Conservation (phyloP, 2,888 invertebrate genomes). For the Iselma pallidipennis region DNA sequence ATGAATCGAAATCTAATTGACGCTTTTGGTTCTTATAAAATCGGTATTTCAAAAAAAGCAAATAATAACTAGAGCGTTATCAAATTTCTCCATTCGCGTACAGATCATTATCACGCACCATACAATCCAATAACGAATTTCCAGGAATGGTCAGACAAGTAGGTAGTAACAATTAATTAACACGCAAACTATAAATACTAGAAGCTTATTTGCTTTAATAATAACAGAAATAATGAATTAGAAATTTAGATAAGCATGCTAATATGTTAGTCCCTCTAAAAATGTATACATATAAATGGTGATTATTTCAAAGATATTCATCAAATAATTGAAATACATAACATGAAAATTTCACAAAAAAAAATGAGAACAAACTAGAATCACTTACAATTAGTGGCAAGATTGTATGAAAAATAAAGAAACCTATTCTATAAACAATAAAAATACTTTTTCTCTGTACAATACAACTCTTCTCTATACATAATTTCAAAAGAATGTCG, state of each 20-base stretch:
- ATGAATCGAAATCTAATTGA: no score
- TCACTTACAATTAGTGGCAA: no score
- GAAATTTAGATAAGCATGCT: background rate
- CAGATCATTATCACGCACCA: background rate
- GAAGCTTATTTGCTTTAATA: background rate
- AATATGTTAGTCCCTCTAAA: background rate
- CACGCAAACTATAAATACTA: conserved; percentile 8
- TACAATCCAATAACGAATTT: conserved; percentile 1
- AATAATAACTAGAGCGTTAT: background rate
- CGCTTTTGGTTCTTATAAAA: no score
- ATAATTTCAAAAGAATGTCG: background rate
- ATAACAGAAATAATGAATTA: background rate
- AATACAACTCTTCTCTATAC: background rate
- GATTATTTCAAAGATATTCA: background rate
- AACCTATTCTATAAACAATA: no score
- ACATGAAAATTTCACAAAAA: no score
- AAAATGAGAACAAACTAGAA: no score
- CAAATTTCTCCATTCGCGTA: background rate
- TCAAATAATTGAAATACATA: background rate
- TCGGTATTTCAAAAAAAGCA: no score
- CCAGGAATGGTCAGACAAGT: conserved; percentile 3
- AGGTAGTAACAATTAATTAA: background rate
- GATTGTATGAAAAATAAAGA: no score
- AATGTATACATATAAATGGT: no score
- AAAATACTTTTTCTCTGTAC: background rate